Conservation (phyloP, 2,797 vertebrate species). For the Platalea minor region DNA sequence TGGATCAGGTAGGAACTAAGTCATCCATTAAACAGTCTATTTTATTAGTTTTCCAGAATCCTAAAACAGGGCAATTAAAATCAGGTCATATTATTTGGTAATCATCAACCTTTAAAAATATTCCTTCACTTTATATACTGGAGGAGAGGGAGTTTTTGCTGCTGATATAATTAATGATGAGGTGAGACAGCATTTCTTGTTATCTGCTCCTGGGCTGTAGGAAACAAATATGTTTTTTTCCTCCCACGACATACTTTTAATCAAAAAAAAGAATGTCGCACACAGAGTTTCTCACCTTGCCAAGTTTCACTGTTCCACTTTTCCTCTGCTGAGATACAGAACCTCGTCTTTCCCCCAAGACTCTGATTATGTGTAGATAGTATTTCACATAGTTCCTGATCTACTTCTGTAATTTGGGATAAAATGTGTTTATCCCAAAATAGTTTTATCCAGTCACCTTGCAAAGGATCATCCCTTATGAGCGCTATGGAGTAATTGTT, state of each 20-base stretch:
- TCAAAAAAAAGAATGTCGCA: not conserved
- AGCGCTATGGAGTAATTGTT: not conserved
- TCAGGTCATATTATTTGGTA: not conserved
- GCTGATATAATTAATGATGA: not conserved
- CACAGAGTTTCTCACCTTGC: not conserved
- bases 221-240: not conserved
- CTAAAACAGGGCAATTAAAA: not conserved
- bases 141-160: not conserved
- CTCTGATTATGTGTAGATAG: not conserved
- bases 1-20: not conserved
- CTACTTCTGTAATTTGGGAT: not conserved
- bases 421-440: not conserved
- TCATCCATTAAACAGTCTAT: not conserved
- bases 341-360: not conserved
- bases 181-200: not conserved
- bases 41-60: not conserved
- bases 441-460: not conserved
- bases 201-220: not conserved
- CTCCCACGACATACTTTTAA: not conserved
- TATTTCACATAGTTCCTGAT: not conserved
- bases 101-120: not conserved
- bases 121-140: not conserved
- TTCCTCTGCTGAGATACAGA: not conserved
- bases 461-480: not conserved
- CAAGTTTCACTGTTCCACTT: not conserved